Conservation (phyloP, 2,888 invertebrate species). For the Synergus gifuensis region DNA sequence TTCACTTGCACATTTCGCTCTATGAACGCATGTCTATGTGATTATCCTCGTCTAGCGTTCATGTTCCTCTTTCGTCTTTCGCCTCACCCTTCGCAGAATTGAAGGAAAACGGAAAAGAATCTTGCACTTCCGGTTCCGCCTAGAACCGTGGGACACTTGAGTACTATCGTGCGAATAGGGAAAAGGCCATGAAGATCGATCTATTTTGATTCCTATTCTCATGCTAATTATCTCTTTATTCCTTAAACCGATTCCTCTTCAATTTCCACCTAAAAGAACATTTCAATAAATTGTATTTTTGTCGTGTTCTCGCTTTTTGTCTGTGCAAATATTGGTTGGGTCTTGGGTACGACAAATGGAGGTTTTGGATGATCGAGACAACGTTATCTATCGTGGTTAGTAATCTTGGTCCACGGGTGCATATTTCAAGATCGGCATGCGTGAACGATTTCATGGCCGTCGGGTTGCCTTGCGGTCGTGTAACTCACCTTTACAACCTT, state of each 20-base stretch:
- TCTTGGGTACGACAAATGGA: slow-evolving; percentile 47
- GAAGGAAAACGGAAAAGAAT: slow-evolving; percentile 53
- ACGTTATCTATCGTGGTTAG: slow-evolving; percentile 65
- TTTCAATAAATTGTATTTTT: too few species aligned
- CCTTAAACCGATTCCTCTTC: too few species aligned
- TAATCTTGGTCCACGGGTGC: slow-evolving; percentile 73
- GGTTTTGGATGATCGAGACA: slow-evolving; percentile 56
- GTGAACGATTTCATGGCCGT: slow-evolving; percentile 76
- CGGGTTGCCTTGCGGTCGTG: slow-evolving; percentile 76
- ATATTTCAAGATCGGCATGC: slow-evolving; percentile 77
- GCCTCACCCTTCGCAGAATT: neutral
- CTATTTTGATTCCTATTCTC: neutral
- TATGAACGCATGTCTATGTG: slow-evolving; percentile 45
- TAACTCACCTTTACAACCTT: slow-evolving; percentile 75
- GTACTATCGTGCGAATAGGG: neutral
- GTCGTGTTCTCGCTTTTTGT: slow-evolving; percentile 16
- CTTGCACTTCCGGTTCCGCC: slow-evolving; percentile 29
- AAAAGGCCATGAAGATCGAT: neutral
- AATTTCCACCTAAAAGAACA: too few species aligned
- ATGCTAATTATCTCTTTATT: neutral
- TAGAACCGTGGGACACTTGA: neutral
- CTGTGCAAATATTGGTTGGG: slow-evolving; percentile 50
- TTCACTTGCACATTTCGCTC: slow-evolving; percentile 42
- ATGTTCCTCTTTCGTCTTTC: slow-evolving; percentile 14
- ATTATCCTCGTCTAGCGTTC: slow-evolving; percentile 40